Percentiles rank a stretch among this genome's conserved stretches.
These are phyloP conservation scores for Glyptemys insculpta DNA, from an alignment of 2,797 vertebrate species.

Conservation along the genomic window DNA sequence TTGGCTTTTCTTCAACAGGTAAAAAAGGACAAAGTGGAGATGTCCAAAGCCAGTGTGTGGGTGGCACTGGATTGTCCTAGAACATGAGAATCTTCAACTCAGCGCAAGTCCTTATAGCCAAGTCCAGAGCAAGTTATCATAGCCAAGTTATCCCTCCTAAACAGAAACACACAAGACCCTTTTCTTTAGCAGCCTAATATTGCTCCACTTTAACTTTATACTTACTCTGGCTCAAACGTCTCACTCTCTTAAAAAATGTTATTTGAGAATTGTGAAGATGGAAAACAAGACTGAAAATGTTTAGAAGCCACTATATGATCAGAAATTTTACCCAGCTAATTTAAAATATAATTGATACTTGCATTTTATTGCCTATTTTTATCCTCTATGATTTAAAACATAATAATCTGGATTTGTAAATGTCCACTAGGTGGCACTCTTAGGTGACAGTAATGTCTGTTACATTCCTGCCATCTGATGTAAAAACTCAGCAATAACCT, in stretches of 20 bases:
- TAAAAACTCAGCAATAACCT: slow-evolving; percentile 43
- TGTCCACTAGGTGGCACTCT: slow-evolving; percentile 75
- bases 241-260: neutral
- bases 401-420: neutral
- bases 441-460: neutral
- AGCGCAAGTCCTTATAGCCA: neutral
- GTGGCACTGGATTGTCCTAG: neutral
- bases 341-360: neutral
- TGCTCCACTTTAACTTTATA: neutral
- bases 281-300: neutral
- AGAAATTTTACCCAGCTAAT: neutral
- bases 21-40: neutral
- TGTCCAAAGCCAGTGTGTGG: neutral
- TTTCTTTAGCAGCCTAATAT: neutral
- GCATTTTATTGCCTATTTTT: neutral
- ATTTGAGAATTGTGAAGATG: neutral
- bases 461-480: neutral
- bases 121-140: neutral
- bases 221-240: neutral
- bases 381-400: neutral
- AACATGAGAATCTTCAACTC: neutral
- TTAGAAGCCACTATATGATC: neutral
- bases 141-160: neutral
- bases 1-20: neutral
- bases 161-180: neutral